Percentiles rank a stretch among this genome's conserved stretches.
These are phyloP conservation scores for Plusia festucae DNA, from an alignment of 2,888 invertebrate genomes.

Conservation along the genomic window DNA sequence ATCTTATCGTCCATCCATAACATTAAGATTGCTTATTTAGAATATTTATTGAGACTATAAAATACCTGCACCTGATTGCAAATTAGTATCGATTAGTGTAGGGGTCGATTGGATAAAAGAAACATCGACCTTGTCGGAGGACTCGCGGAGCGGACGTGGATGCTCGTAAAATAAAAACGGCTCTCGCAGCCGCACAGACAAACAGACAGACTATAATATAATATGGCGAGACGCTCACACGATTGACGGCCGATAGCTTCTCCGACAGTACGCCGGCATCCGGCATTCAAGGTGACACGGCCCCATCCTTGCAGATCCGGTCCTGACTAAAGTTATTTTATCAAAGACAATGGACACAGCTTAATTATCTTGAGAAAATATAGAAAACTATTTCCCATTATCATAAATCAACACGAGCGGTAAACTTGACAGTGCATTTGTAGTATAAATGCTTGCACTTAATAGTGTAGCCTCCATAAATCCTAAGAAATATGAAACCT, in stretches of 20 bases:
- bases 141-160: constrained; percentile 82
- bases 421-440: constrained; percentile 40
- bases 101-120: constrained; percentile 68
- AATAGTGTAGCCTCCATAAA: constrained; percentile 56
- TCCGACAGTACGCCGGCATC: constrained; percentile 82
- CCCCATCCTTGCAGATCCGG: constrained; percentile 85
- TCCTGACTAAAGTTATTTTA: constrained; percentile 63
- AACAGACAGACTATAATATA: constrained; percentile 82
- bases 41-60: constrained; percentile 17
- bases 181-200: constrained; percentile 79
- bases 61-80: constrained; percentile 25
- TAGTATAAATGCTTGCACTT: constrained; percentile 37
- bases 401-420: constrained; percentile 47
- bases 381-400: constrained; percentile 48
- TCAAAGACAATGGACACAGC: constrained; percentile 51
- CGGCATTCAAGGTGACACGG: constrained; percentile 87
- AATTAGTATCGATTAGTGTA: constrained; percentile 67
- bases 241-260: constrained; percentile 87
- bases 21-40: constrained; percentile 14
- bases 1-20: constrained; percentile 48
- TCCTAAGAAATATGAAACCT: constrained; percentile 63
- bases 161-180: constrained; percentile 86
- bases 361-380: constrained; percentile 46
- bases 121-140: constrained; percentile 82
- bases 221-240: constrained; percentile 81